Evolutionary conservation across 2,888 invertebrate genomes (phyloP), one percentile per base, ranked within the genome.

Genomic region (Drosophila anomalipes): DNA sequence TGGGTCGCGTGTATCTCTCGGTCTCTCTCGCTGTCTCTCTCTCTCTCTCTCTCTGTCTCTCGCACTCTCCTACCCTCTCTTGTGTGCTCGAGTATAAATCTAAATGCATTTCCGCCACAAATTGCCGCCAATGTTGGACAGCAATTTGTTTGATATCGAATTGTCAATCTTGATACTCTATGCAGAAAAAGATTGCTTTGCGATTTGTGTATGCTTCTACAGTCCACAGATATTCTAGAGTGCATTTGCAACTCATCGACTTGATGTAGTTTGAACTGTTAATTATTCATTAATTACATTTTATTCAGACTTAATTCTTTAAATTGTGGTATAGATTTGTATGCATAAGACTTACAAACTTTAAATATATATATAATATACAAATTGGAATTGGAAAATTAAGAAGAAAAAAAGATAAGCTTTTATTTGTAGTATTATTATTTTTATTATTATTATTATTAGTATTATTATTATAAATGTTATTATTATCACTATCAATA

Each of bases 21-120:
- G 26, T 70, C 10, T 28, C 19, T 66, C 9, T 54, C 39, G 37
- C 12, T 22, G 33, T 47, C 47, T 51, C 9, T 51, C 52, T 54
- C 44, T 19, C 47, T 10, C 30, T 70, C 9, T 56, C 53, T 44
- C 14, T 51, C 9, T 56, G 49, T 54, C 39, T 19, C 12, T 44
- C n/a, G 7, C 22, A 22, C 0, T 47, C 14, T 14, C 4, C 3
- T 16, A 16, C 41, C 56, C 62, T 57, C 53, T 51, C 22, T 33
- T 37, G 51, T 64, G 39, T 60, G 64, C 22, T 5, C 64, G 57
- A 63, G 77, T 65, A 72, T 67, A 86, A 74, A 81, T 79, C 64
- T 64, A 77, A 83, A 65, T 83, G 86, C 81, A 86, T 83, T 81
- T 86, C 90, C 90, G 74, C 72, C 63, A 62, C 83, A 78, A 85